Evolutionary conservation across 2,888 invertebrate genomes (phyloP).

Genomic region (Limenitis camilla): DNA sequence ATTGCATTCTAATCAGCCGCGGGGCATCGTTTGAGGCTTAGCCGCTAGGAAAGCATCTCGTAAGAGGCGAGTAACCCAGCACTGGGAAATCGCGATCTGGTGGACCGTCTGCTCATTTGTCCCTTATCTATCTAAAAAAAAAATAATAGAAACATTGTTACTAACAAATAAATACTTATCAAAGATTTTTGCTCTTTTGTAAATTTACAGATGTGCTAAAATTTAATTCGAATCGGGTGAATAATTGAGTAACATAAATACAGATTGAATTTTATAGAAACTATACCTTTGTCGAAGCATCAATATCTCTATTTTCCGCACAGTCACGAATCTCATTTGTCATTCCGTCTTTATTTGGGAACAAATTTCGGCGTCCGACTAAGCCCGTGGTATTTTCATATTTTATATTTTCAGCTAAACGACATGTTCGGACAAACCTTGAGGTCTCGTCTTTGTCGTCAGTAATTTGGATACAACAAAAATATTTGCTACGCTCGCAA

Average conservation of each 20-base stretch:
- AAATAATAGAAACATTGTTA: too few species aligned
- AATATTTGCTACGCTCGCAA: constrained; percentile 4
- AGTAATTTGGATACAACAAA: constrained; percentile 3
- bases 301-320: constrained; percentile 32
- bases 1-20: too few species aligned
- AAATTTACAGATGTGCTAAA: too few species aligned
- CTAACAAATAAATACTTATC: too few species aligned
- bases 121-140: too few species aligned
- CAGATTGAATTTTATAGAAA: not conserved
- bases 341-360: constrained; percentile 51
- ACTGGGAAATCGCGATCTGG: too few species aligned
- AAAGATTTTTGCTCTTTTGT: too few species aligned
- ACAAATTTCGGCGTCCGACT: constrained; percentile 22
- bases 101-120: too few species aligned
- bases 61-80: too few species aligned
- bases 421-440: constrained; percentile 5
- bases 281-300: not conserved
- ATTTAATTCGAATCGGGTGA: too few species aligned
- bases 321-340: constrained; percentile 56
- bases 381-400: not conserved
- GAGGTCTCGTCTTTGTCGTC: constrained; percentile 5
- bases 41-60: too few species aligned
- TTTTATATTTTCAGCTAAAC: constrained; percentile 6
- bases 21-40: too few species aligned
- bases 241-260: not conserved